A percentile compares a stretch with the other conserved stretches of the same genome.
These are phyloP conservation scores for Sciurus carolinensis DNA, from an alignment of 2,797 vertebrate species.

Conservation along the genomic window DNA sequence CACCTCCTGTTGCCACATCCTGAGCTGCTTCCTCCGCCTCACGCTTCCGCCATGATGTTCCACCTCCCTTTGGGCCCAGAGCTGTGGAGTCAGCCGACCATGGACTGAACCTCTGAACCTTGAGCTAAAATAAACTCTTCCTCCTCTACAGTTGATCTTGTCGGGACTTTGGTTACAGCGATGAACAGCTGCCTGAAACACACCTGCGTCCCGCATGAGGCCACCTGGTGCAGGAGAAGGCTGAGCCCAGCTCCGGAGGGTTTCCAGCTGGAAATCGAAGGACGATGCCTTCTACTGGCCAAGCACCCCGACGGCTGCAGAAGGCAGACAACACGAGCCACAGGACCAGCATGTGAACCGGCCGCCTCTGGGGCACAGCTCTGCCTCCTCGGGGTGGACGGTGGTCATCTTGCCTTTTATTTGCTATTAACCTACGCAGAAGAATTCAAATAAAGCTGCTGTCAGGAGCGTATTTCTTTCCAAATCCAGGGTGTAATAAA, in stretches of 20 bases:
- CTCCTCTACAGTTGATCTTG: too few species aligned
- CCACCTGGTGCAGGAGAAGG: not conserved
- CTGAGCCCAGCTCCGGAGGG: too few species aligned
- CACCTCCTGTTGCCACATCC: too few species aligned
- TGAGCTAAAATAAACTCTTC: too few species aligned
- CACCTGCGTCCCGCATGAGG: not conserved
- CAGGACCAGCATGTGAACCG: not conserved
- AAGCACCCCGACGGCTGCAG: too few species aligned
- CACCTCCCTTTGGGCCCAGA: too few species aligned
- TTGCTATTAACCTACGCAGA: conserved; percentile 69
- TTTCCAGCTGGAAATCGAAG: not conserved
- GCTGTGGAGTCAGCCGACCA: too few species aligned
- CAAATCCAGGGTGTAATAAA: conserved; percentile 76
- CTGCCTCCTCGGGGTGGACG: not conserved
- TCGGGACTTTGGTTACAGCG: too few species aligned
- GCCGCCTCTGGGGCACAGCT: not conserved
- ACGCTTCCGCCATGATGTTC: too few species aligned
- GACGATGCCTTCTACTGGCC: not conserved
- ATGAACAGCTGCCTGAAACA: too few species aligned
- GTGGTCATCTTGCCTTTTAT: conserved; percentile 46
- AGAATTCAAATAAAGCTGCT: conserved; percentile 74
- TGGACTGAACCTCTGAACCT: too few species aligned
- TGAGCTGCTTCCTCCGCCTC: too few species aligned
- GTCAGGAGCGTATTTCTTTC: conserved; percentile 73
- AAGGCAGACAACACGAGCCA: rapidly evolving